A percentile compares a stretch with the other conserved stretches of the same genome.
These are phyloP conservation scores for Drosophila navojoa DNA, from an alignment of 1,140 invertebrate species.

Conservation along the genomic window DNA sequence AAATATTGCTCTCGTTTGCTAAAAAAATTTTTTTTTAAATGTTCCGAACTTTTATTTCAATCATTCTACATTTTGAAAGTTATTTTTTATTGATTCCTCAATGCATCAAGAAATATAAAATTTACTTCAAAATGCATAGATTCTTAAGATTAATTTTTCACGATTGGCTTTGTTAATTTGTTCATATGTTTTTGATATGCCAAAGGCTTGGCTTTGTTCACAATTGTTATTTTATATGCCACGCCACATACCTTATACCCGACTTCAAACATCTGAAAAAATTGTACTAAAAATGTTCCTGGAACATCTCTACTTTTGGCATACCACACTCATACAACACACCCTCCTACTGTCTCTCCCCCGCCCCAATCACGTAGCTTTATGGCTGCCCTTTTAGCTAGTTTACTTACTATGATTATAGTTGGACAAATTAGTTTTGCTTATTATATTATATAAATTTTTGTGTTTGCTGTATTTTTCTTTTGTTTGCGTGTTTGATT, in stretches of 20 bases:
- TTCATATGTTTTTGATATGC: too few relatives aligned
- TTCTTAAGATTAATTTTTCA: too few relatives aligned
- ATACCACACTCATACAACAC: conserved; percentile 1
- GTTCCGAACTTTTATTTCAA: too few relatives aligned
- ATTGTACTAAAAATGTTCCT: conserved; percentile 70
- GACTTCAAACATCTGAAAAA: conserved; percentile 41
- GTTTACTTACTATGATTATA: conserved; percentile 6
- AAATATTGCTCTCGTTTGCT: too few relatives aligned
- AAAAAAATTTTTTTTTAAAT: too few relatives aligned
- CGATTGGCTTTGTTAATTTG: too few relatives aligned
- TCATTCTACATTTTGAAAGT: too few relatives aligned
- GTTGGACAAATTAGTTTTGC: conserved; percentile 12
- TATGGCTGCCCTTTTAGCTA: conserved; percentile 2
- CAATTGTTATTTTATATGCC: conserved; percentile 1
- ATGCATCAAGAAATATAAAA: neutral
- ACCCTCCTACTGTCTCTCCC: conserved; percentile 6
- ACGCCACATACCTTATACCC: neutral
- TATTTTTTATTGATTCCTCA: too few relatives aligned
- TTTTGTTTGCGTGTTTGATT: conserved; percentile 66
- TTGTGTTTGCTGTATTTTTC: conserved; percentile 56
- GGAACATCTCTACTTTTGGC: conserved; percentile 25
- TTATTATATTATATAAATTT: conserved; percentile 4
- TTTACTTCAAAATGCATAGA: neutral
- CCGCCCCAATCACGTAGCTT: neutral
- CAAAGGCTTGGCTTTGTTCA: neutral